phyloP scores from a whole-genome alignment of 2,888 invertebrate species.

The Pogonocherus hispidulus region DNA sequence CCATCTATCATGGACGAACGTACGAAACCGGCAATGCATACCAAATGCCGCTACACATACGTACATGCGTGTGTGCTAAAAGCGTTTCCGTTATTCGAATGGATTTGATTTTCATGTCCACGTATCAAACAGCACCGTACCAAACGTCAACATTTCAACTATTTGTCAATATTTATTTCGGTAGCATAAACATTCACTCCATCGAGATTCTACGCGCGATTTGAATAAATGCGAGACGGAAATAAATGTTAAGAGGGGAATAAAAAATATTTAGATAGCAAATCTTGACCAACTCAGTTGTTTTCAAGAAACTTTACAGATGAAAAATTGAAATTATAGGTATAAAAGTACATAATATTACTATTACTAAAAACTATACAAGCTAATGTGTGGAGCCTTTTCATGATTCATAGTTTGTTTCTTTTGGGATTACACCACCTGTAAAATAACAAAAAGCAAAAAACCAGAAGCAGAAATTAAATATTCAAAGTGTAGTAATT shows the following conservation, averaged over 20 bases:
- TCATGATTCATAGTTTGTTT: too few species aligned
- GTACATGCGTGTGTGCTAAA: constrained; percentile 36
- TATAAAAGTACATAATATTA: too few species aligned
- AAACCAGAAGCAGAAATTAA: too few species aligned
- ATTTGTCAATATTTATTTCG: constrained; percentile 27
- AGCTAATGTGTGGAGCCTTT: too few species aligned
- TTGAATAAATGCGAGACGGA: not conserved
- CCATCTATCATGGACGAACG: constrained; percentile 57
- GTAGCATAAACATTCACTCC: constrained; percentile 17
- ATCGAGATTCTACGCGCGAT: not conserved
- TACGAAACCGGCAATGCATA: constrained; percentile 55
- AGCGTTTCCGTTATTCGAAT: constrained; percentile 46
- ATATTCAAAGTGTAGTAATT: too few species aligned
- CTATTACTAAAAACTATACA: too few species aligned
- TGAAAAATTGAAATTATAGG: too few species aligned
- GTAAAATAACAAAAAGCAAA: too few species aligned
- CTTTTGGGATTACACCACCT: too few species aligned
- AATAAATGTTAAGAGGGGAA: not conserved
- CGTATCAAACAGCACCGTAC: constrained; percentile 13
- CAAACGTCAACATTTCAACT: constrained; percentile 9
- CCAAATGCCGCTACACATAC: constrained; percentile 51
- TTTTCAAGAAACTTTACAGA: too few species aligned
- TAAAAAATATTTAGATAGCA: too few species aligned
- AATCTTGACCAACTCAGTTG: too few species aligned
- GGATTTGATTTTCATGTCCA: constrained; percentile 28